Evolutionary conservation across 2,888 invertebrate genomes (phyloP).

Genomic region (Plusia festucae): DNA sequence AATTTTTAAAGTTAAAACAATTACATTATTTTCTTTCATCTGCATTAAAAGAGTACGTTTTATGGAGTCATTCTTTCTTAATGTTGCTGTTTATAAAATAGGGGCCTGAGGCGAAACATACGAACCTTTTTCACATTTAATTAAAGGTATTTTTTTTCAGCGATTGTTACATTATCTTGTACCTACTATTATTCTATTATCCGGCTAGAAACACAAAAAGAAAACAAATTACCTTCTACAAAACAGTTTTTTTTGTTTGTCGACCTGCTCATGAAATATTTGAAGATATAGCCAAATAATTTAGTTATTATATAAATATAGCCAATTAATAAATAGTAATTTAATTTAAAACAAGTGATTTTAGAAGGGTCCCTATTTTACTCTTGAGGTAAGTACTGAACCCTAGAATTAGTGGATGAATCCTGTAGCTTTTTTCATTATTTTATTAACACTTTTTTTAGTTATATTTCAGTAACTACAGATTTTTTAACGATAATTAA

Average conservation of each 20-base stretch:
- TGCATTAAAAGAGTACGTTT: constrained; percentile 16
- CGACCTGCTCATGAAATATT: constrained; percentile 16
- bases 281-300: background rate
- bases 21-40: constrained; percentile 3
- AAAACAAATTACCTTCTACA: constrained; percentile 29
- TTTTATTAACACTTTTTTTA: no score
- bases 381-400: no score
- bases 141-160: constrained; percentile 54
- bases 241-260: constrained; percentile 29
- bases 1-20: background rate
- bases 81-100: constrained; percentile 42
- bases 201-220: constrained; percentile 35
- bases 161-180: constrained; percentile 48
- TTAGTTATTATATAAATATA: no score
- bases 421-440: no score
- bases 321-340: no score
- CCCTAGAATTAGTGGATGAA: no score
- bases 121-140: constrained; percentile 55
- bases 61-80: constrained; percentile 25
- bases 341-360: no score
- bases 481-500: no score
- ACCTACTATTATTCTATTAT: constrained; percentile 26
- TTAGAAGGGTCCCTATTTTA: no score
- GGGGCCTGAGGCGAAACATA: constrained; percentile 58
- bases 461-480: no score